Evolutionary conservation across 2,113 vertebrate genomes (phyloP).

Genomic region (Henicopernis longicauda): DNA sequence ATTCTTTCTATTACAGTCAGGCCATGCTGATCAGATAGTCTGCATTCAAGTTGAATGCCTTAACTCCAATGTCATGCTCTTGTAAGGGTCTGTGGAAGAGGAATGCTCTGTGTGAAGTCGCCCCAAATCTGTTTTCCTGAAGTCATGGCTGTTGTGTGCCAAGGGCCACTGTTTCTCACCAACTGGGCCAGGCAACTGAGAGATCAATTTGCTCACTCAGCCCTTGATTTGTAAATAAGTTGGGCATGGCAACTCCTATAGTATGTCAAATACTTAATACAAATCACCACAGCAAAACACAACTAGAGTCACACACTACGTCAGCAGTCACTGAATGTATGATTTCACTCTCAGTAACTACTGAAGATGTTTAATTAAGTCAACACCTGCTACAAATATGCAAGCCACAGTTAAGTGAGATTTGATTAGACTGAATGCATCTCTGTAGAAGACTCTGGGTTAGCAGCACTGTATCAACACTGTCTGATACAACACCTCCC

Average conservation of each 20-base stretch:
- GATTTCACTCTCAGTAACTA: not conserved
- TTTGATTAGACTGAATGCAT: not conserved
- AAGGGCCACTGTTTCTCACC: not conserved
- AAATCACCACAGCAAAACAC: not conserved
- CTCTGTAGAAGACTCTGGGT: not conserved
- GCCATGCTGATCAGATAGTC: not conserved
- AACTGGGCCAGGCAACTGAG: not conserved
- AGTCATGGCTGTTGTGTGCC: not conserved
- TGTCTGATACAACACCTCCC: no score
- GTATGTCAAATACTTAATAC: not conserved
- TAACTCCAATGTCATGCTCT: not conserved
- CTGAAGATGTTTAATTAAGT: not conserved
- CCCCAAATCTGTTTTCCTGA: not conserved
- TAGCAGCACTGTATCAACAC: not conserved
- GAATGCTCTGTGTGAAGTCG: not conserved
- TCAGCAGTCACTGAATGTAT: not conserved
- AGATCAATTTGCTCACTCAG: not conserved
- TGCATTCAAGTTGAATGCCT: not conserved
- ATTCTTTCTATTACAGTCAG: not conserved
- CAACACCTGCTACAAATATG: not conserved
- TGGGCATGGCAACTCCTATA: not conserved
- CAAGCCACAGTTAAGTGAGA: not conserved
- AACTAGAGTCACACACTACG: not conserved
- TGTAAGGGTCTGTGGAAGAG: not conserved
- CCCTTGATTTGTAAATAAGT: not conserved